Conservation (phyloP, 2,888 invertebrate genomes). For the Allygus modestus region DNA sequence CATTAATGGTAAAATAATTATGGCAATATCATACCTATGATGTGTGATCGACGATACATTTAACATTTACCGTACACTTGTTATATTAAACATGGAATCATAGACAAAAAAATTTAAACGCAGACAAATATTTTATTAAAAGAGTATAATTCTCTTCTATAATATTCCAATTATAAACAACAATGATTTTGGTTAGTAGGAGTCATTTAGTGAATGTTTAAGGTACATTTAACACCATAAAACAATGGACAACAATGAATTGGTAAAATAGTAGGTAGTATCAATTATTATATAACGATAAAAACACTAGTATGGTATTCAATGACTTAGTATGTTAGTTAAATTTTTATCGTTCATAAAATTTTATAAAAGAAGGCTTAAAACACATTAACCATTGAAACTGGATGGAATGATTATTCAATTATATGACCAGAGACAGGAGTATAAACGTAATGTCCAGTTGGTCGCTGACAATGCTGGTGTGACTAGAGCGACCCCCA, state of each 20-base stretch:
- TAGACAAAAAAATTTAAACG: not conserved
- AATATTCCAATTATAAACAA: not conserved
- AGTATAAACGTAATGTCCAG: not conserved
- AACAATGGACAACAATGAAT: not conserved
- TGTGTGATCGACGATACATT: not conserved
- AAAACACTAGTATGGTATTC: no score
- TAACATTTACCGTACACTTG: not conserved
- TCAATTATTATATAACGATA: no score
- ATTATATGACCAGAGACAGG: not conserved
- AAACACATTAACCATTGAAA: not conserved
- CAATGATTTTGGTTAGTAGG: not conserved
- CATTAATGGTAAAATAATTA: slow-evolving; percentile 30
- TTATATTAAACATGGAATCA: not conserved
- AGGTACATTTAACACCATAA: not conserved
- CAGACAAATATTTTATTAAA: not conserved
- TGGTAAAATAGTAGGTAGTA: not conserved
- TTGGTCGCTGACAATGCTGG: slow-evolving; percentile 20
- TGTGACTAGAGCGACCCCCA: slow-evolving; percentile 29
- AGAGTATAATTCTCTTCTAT: not conserved
- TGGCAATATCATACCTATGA: not conserved
- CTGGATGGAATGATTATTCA: not conserved
- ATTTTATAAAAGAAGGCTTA: not conserved
- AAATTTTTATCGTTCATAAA: not conserved
- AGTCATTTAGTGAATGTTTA: not conserved
- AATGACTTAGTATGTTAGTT: not conserved